Percentiles rank a stretch among this genome's conserved stretches.
These are phyloP conservation scores for Bellardia bayeri DNA, from an alignment of 2,888 invertebrate genomes.

Conservation along the genomic window DNA sequence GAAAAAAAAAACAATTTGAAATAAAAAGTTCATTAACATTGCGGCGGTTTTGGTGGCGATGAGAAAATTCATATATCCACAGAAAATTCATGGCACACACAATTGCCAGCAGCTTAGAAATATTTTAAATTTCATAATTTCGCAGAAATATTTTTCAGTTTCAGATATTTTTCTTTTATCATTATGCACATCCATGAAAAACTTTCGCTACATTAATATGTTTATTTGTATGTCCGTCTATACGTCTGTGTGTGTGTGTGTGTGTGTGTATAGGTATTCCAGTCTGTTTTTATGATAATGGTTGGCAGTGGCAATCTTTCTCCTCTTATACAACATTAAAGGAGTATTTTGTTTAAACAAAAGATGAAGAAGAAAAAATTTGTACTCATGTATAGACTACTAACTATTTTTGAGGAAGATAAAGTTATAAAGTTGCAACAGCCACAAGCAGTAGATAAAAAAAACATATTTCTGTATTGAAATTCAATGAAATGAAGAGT, in stretches of 20 bases:
- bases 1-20: conserved; percentile 45
- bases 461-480: conserved; percentile 18
- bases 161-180: conserved; percentile 33
- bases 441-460: conserved; percentile 27
- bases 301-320: conserved; percentile 42
- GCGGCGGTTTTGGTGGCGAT: conserved; percentile 70
- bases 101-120: conserved; percentile 38
- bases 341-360: conserved; percentile 35
- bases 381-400: not conserved
- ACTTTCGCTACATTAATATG: conserved; percentile 67
- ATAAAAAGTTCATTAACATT: conserved; percentile 73
- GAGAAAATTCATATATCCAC: conserved; percentile 58
- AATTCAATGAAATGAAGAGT: conserved; percentile 49
- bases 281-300: not conserved
- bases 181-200: conserved; percentile 58
- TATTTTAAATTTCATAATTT: conserved; percentile 73
- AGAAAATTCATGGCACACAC: conserved; percentile 51
- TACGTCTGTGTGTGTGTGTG: not conserved
- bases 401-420: conserved; percentile 33
- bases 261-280: not conserved
- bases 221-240: not conserved
- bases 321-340: conserved; percentile 62
- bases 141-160: conserved; percentile 49
- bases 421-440: conserved; percentile 20
- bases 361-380: conserved; percentile 11